A percentile compares a stretch with the other conserved stretches of the same genome.
phyloP scores from a whole-genome alignment of 2,888 invertebrate genomes.

The Buathra laborator region DNA sequence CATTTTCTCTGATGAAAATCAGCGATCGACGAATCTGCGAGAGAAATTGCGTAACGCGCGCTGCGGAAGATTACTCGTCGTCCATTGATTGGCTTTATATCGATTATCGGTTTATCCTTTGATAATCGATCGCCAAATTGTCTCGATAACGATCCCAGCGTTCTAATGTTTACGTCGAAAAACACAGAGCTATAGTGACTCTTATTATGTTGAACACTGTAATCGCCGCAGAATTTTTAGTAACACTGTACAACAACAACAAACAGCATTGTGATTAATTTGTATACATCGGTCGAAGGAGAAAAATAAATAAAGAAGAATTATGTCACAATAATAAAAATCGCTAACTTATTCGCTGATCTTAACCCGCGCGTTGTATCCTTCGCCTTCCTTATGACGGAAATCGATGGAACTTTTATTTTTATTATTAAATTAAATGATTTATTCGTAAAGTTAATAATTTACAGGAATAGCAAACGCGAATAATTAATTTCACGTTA shows the following conservation, averaged over 20 bases:
- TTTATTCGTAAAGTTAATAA: slow-evolving; percentile 53
- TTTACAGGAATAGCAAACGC: slow-evolving; percentile 49
- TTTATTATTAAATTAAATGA: slow-evolving; percentile 15
- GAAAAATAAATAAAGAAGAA: slow-evolving; percentile 57
- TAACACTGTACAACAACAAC: background rate
- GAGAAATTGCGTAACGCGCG: background rate
- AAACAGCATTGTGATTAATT: slow-evolving; percentile 60
- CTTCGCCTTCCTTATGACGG: no score
- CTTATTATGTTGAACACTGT: slow-evolving; percentile 60
- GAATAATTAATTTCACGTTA: slow-evolving; percentile 5
- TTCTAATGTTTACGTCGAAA: slow-evolving; percentile 23
- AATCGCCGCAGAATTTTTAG: slow-evolving; percentile 66
- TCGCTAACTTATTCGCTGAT: background rate
- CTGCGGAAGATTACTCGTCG: slow-evolving; percentile 14
- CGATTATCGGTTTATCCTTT: background rate
- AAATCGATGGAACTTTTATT: background rate
- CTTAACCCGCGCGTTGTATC: slow-evolving; percentile 13
- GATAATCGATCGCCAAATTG: slow-evolving; percentile 7
- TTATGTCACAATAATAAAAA: slow-evolving; percentile 7
- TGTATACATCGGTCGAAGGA: slow-evolving; percentile 60
- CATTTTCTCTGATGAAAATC: background rate
- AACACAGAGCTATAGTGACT: slow-evolving; percentile 5
- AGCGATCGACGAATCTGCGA: slow-evolving; percentile 2
- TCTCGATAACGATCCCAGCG: slow-evolving; percentile 31
- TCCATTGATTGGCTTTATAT: background rate